Conservation (phyloP, 2,113 vertebrate genomes). For the Glaucomys volans region DNA sequence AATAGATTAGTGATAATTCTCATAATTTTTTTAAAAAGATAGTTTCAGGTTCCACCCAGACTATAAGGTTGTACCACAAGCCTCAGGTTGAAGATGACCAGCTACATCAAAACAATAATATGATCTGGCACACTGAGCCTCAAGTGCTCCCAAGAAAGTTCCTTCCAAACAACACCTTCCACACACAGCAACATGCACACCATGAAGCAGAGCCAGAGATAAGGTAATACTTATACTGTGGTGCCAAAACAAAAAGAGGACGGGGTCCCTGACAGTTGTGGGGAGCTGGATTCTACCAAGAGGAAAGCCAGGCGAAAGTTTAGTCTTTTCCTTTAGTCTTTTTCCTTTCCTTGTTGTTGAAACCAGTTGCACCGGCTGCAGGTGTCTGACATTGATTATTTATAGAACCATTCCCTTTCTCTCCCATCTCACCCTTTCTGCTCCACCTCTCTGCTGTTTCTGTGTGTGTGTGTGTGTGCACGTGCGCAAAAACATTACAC, state of each 20-base stretch:
- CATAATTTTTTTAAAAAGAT: not conserved
- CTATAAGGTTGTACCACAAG: not conserved
- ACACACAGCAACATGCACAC: accelerated
- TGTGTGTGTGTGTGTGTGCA: not conserved
- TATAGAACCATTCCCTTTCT: not conserved
- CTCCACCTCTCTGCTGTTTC: not conserved
- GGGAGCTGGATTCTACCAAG: not conserved
- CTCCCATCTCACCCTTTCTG: too few species aligned
- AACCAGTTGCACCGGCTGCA: not conserved
- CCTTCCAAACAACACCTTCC: not conserved
- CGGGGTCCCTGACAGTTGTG: accelerated
- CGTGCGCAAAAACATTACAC: not conserved
- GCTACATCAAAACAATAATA: not conserved
- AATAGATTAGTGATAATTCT: not conserved
- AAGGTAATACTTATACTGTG: accelerated
- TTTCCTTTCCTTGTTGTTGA: too few species aligned
- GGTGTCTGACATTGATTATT: not conserved
- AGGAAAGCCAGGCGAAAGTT: not conserved
- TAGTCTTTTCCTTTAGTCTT: not conserved
- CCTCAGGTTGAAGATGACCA: not conserved
- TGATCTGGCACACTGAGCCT: not conserved
- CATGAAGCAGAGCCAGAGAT: too few species aligned
- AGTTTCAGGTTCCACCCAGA: not conserved
- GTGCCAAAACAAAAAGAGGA: not conserved
- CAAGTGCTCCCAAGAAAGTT: not conserved